Base-by-base conservation (phyloP, 2,888 invertebrate species). In the Aspidapion aeneum region DNA sequence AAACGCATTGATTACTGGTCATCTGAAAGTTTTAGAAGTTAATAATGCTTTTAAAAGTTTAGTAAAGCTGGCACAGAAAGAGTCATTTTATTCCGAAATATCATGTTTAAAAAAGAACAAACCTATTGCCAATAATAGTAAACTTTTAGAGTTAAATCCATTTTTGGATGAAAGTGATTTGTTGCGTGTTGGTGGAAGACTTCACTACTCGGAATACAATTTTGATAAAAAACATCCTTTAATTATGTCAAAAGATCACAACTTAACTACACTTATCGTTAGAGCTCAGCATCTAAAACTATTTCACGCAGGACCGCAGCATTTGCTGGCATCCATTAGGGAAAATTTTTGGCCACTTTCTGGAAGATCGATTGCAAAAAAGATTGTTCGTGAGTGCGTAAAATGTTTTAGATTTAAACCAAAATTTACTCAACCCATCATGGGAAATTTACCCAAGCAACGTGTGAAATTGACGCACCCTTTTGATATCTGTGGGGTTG, bases 121-220 rank as follows among this genome's bases (percentile, higher is more conserved):
- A 48, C n/a, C n/a, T n/a, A n/a, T n/a, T n/a, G 9, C n/a, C 9
- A 48, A 48, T 48, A 12, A 9, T 9, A 48, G n/a, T 48, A 48
- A 48, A 48, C 9, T 48, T 48, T 9, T 9, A 48, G n/a, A 48
- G 9, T 49, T 73, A 20, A 57, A 60, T 51, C 70, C 70, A 5
- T 71, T 68, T 58, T n/a, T 71, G 5, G 70, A 71, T 58, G 12
- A 56, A 16, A 51, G 68, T 35, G 66, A 65, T 17, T 54, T 72
- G 18, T 63, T 74, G 35, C 66, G 73, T 61, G 74, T 74, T 35
- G 74, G 75, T 49, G 73, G 74, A 21, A 65, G 74, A 1, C 57
- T 75, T 1, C 55, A 62, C 19, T 66, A 69, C 55, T 66, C 72
- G 16, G 21, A 63, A 17, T 20, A 3, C 5, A n/a, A n/a, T 18